Percentiles rank a stretch among this genome's conserved stretches.
These are phyloP conservation scores for Synergus japonicus DNA, from an alignment of 2,888 invertebrate genomes.

Conservation along the genomic window DNA sequence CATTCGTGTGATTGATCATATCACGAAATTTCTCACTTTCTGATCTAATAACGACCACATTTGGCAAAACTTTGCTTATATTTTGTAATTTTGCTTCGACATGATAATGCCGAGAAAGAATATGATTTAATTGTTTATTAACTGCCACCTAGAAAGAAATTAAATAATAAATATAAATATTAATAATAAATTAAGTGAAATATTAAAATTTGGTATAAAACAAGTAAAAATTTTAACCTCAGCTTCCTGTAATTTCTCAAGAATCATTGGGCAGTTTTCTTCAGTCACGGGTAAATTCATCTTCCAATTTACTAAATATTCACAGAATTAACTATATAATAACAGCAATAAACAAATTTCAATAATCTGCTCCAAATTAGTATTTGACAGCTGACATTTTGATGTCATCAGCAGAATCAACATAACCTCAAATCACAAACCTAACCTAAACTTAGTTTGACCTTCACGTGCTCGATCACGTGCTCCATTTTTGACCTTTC, in stretches of 20 bases:
- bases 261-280: constrained; percentile 65
- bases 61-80: constrained; percentile 89
- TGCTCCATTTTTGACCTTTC: background rate
- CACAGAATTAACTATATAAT: background rate
- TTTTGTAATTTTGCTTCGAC: constrained; percentile 89
- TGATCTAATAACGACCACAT: constrained; percentile 86
- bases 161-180: background rate
- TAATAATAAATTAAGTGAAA: constrained; percentile 33
- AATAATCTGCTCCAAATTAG: background rate
- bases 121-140: constrained; percentile 84
- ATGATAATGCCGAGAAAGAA: constrained; percentile 86
- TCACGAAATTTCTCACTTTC: constrained; percentile 90
- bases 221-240: constrained; percentile 62
- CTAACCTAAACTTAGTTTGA: background rate
- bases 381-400: background rate
- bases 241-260: constrained; percentile 67
- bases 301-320: constrained; percentile 26
- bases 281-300: constrained; percentile 65
- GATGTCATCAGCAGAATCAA: background rate
- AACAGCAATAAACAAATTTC: background rate
- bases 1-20: constrained; percentile 92
- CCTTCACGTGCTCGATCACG: constrained; percentile 14
- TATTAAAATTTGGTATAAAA: constrained; percentile 30
- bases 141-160: constrained; percentile 81
- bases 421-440: constrained; percentile 15